These are phyloP conservation scores for Rallus crepitans DNA, from an alignment of 2,797 vertebrate species.

Conservation along the genomic window DNA sequence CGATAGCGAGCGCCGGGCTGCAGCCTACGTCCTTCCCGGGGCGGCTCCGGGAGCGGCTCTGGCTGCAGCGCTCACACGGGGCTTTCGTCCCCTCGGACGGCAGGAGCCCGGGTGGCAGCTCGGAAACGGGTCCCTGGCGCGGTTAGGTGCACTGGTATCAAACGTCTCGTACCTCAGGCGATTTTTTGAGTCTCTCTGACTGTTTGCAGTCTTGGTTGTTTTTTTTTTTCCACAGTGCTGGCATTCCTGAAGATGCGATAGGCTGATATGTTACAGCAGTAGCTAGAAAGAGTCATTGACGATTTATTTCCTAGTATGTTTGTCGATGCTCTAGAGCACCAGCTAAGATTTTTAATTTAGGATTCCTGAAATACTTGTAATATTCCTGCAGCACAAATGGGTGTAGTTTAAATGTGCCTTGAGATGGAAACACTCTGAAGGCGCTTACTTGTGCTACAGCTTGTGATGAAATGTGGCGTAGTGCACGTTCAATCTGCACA, in stretches of 20 bases:
- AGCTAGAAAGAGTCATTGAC: not conserved
- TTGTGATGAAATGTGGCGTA: not conserved
- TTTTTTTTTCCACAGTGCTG: not conserved
- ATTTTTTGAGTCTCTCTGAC: not conserved
- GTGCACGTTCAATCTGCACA: fast-evolving
- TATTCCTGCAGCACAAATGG: not conserved
- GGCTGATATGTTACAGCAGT: not conserved
- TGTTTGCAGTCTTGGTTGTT: fast-evolving
- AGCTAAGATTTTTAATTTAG: not conserved
- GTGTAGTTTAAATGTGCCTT: not conserved
- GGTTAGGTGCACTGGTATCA: fast-evolving
- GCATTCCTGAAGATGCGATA: fast-evolving
- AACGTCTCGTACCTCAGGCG: fast-evolving
- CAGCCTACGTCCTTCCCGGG: not conserved
- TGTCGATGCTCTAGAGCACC: not conserved
- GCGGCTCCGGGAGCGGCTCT: not conserved
- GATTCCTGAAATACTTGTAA: not conserved
- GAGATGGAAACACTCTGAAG: not conserved
- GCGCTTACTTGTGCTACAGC: not conserved
- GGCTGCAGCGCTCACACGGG: not conserved
- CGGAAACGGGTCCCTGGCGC: fast-evolving
- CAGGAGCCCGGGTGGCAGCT: fast-evolving
- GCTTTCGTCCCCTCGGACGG: not conserved
- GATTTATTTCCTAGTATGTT: fast-evolving
- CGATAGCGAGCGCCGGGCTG: not conserved